These are phyloP conservation scores for Anguilla marmorata DNA, from an alignment of 2,797 vertebrate species.

Conservation along the genomic window DNA sequence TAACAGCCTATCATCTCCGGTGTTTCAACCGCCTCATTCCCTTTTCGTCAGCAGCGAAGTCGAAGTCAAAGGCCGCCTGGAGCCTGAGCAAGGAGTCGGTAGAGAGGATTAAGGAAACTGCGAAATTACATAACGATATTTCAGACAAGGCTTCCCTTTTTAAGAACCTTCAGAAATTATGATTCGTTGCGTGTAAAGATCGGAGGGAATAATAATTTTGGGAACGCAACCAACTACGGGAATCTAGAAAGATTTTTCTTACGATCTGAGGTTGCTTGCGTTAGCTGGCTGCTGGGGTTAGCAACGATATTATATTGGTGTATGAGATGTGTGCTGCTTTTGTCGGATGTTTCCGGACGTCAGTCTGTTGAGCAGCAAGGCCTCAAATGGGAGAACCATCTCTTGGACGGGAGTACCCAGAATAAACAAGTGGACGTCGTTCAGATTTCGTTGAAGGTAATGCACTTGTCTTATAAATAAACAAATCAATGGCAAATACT, in stretches of 20 bases:
- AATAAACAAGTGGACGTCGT: conserved; percentile 59
- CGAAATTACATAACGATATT: conserved; percentile 58
- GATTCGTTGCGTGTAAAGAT: conserved; percentile 23
- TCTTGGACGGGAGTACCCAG: conserved; percentile 69
- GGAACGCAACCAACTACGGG: conserved; percentile 55
- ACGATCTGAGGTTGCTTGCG: conserved; percentile 50
- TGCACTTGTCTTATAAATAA: conserved; percentile 28
- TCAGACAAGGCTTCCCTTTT: conserved; percentile 34
- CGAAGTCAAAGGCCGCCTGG: conserved; percentile 75
- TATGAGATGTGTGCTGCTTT: conserved; percentile 69
- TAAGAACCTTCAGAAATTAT: conserved; percentile 2
- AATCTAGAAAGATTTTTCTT: conserved; percentile 63
- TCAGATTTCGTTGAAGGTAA: conserved; percentile 67
- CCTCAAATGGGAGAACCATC: conserved; percentile 80
- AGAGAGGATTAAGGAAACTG: conserved; percentile 68
- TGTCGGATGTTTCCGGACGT: conserved; percentile 72
- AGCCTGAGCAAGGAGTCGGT: conserved; percentile 67
- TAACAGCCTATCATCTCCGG: conserved; percentile 59
- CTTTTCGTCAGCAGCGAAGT: conserved; percentile 59
- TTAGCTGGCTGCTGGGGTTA: conserved; percentile 30
- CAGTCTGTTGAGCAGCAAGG: conserved; percentile 63
- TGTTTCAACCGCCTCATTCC: conserved; percentile 61
- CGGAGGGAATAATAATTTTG: conserved; percentile 54
- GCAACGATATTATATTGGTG: conserved; percentile 40
- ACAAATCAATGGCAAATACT: neutral